phyloP scores from a whole-genome alignment of 53 echinoderm and acorn worm genomes.

The Mesocentrotus franciscanus region DNA sequence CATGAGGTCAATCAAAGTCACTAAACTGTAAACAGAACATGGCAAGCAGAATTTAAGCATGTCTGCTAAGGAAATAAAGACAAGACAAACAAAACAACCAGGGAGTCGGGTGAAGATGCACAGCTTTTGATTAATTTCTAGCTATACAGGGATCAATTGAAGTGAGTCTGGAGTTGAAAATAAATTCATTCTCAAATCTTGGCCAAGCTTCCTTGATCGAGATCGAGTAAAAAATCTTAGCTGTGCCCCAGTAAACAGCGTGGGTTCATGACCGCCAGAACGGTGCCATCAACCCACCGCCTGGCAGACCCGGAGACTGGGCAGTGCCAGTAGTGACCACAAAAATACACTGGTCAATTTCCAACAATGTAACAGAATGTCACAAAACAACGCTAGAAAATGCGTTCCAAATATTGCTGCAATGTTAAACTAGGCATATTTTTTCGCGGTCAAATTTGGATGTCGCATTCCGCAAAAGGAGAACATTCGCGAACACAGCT shows the following conservation, averaged over 20 bases:
- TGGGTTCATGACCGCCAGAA: slow-evolving; percentile 45
- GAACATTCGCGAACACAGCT: slow-evolving; percentile 41
- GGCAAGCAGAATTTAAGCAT: too few relatives aligned
- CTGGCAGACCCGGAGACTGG: not conserved
- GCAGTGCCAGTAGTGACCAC: slow-evolving; percentile 43
- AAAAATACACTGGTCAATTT: not conserved
- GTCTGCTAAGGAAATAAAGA: too few relatives aligned
- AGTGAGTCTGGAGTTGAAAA: too few relatives aligned
- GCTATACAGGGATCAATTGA: too few relatives aligned
- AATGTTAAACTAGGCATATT: not conserved
- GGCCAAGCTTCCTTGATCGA: not conserved
- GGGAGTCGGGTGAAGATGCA: too few relatives aligned
- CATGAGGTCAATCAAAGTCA: too few relatives aligned
- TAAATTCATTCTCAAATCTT: not conserved
- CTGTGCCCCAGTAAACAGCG: not conserved
- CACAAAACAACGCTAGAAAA: not conserved
- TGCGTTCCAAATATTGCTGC: not conserved
- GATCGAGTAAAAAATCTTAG: not conserved
- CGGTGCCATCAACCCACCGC: not conserved
- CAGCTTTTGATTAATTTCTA: too few relatives aligned
- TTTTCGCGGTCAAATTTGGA: not conserved
- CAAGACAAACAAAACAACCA: too few relatives aligned
- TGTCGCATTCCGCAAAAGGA: not conserved
- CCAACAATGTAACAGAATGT: not conserved
- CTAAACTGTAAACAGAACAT: too few relatives aligned